Percentiles rank a stretch among this genome's conserved stretches.
phyloP scores from a whole-genome alignment of 2,888 invertebrate species.

The Epinotia ramella region DNA sequence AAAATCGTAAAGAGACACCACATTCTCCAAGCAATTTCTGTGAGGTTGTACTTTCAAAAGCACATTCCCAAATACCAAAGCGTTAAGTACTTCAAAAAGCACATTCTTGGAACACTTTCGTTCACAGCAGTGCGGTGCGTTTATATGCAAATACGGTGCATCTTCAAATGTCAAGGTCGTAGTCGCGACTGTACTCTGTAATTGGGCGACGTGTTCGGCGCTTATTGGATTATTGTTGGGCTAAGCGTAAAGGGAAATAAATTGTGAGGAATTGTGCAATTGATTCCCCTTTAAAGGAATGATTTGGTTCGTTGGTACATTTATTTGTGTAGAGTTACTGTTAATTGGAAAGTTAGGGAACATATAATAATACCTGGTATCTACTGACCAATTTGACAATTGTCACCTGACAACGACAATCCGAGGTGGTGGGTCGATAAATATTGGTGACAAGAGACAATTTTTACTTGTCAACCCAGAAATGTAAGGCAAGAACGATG shows the following conservation, averaged over 20 bases:
- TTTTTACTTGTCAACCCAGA: no score
- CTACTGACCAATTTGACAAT: no score
- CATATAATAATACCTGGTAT: no score
- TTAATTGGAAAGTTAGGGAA: no score
- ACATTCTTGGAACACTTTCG: neutral
- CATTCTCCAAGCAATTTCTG: no score
- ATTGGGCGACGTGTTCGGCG: constrained; percentile 33
- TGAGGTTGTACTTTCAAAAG: neutral
- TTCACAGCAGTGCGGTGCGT: constrained; percentile 55
- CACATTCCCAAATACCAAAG: neutral
- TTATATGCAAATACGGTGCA: constrained; percentile 81
- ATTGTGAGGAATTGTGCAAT: constrained; percentile 12
- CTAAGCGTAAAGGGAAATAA: constrained; percentile 18
- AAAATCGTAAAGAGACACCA: neutral
- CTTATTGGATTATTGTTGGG: constrained; percentile 27
- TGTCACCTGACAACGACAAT: no score
- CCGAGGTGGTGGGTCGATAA: no score
- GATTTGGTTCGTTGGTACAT: neutral
- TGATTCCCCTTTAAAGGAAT: constrained; percentile 1
- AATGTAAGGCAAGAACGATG: no score
- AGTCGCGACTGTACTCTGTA: constrained; percentile 55
- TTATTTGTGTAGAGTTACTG: neutral
- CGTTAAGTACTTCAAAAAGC: neutral
- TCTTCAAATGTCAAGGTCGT: constrained; percentile 80
- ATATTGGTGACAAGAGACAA: no score